Base-by-base conservation (phyloP, 1,140 invertebrate species). In the Hyles euphorbiae region DNA sequence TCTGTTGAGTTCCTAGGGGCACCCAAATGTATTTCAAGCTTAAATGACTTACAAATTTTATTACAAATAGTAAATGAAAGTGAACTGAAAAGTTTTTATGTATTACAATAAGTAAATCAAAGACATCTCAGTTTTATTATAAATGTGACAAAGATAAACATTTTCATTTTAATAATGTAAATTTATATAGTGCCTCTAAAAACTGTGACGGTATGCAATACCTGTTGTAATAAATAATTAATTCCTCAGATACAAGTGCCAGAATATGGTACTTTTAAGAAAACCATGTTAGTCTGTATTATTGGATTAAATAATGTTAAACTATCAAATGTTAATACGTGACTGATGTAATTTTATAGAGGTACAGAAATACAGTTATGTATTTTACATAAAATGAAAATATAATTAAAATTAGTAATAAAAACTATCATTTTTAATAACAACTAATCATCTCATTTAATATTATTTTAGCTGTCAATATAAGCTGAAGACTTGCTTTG, bases 51-150 rank as follows among this genome's bases (percentile, higher is more conserved):
- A 60, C 68, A 89, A 76, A 82, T 90, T 58, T 71, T 90, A 58
- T 76, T 90, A 67, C 83, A 89, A 72, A 90, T 90, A 68, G 89
- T 90, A 53, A 82, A 90, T 71, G 85, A 89, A 56, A 83, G 76
- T 62, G 80, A 79, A 62, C 70, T 88, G 51, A 70, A 78, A 53
- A 88, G 86, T 73, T 79, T 88, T 53, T 83, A 89, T 81, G 79
- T 90, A 46, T 70, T 78, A 59, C 75, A 83, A 64, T 83, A 74
- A 70, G 8, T 50, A 33, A 58, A 53, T 62, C 65, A 53, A 61
- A 58, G 12, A 11, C 46, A 48, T n/a, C 10, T 11, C 12, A 48
- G n/a, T 11, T 48, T n/a, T 48, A 11, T 11, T 22, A 11, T 48
- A 5, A 48, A 40, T 40, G 36, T 40, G 36, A 40, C 36, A 40